These are phyloP conservation scores for Sarcophaga bullata DNA, from an alignment of 1,140 invertebrate genomes.

Conservation along the genomic window DNA sequence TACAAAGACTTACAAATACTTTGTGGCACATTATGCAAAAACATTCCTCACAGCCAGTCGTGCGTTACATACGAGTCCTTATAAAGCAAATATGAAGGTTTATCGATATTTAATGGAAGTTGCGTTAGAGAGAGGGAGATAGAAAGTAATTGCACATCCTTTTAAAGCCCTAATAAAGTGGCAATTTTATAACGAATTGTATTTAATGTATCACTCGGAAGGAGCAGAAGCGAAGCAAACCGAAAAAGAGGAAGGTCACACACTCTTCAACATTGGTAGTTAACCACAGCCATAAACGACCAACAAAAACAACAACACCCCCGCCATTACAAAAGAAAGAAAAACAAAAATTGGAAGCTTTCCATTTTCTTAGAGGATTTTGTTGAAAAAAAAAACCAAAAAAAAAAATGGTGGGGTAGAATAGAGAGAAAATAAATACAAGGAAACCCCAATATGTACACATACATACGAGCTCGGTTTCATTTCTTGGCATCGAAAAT, in stretches of 20 bases:
- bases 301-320: not conserved
- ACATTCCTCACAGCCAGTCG: not conserved
- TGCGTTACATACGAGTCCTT: not conserved
- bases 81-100: not conserved
- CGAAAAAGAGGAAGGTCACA: too few species aligned
- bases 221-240: too few species aligned
- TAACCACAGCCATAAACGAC: not conserved
- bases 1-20: not conserved
- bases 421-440: too few species aligned
- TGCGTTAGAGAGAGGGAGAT: not conserved
- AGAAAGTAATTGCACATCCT: conserved; percentile 12
- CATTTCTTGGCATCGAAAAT: not conserved
- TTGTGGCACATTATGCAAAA: not conserved
- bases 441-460: not conserved
- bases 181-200: conserved; percentile 16
- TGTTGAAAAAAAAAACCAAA: not conserved
- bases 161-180: conserved; percentile 26
- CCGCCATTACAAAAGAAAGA: not conserved
- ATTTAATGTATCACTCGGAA: not conserved
- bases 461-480: not conserved
- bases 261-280: too few species aligned
- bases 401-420: too few species aligned
- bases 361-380: not conserved
- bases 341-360: not conserved
- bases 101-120: conserved; percentile 6